Base-by-base conservation (phyloP, 2,797 vertebrate species). In the Malacoctenus gilli region DNA sequence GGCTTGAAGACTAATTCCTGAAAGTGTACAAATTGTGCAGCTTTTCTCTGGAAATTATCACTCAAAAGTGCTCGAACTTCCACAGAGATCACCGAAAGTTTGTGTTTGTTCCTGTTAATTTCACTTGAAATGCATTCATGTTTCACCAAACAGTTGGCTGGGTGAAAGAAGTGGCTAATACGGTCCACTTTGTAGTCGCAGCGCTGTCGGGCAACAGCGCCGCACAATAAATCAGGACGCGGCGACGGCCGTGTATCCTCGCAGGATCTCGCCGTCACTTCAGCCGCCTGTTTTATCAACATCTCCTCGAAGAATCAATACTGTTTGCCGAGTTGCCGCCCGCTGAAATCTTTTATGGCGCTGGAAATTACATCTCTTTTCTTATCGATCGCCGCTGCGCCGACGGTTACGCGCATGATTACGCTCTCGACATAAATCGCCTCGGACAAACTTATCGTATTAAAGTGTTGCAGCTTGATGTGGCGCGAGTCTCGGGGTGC, bases 281-380 rank as follows among this genome's bases (percentile, higher is more conserved):
- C 11, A 16, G 20, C 30, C 1, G 2, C 13, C 30, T 50, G 13
- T 57, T 67, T 61, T 51, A 49, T 53, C 56, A 64, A 54, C 49
- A 50, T 42, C 23, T 59, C 21, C 39, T 18, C 50, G 59, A 56
- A 40, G 18, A 53, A 68, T 80, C 62, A 42, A 60, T 49, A 39
- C n/a, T 11, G 31, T 68, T 68, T 70, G 44, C 55, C 34, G 50
- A 53, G 42, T 44, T 3, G 59, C 37, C 34, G 48, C 56, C 75
- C 37, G 4, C 42, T 60, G 47, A 59, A 75, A 55, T 48, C 9
- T 36, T 73, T 74, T 59, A 63, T 56, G 51, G 55, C 32, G 43
- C 53, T 58, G 41, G 16, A 69, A 62, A 43, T 15, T 16, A 35
- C 16, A 68, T 59, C 43, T 60, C n/a, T 36, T 38, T n/a, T 69